Evolutionary conservation across 2,888 invertebrate genomes (phyloP).

Genomic region (Morpho helenor): DNA sequence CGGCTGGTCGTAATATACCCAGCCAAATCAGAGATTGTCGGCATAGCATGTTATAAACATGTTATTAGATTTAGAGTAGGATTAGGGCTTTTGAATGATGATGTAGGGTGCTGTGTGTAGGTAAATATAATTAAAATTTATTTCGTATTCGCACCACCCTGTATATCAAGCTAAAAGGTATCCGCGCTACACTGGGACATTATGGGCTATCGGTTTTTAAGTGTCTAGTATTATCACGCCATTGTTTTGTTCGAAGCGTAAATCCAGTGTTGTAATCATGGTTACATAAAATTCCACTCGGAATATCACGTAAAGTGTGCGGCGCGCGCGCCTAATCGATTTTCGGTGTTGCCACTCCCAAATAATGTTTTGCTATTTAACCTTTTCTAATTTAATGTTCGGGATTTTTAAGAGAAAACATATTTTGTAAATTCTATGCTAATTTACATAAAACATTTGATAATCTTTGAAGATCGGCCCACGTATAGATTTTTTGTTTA

Average conservation of each 20-base stretch:
- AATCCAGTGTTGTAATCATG: conserved; percentile 37
- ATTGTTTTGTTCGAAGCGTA: conserved; percentile 39
- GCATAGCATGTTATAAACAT: too few species aligned
- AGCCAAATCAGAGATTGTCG: too few species aligned
- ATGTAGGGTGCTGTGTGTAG: too few species aligned
- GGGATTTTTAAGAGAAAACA: neutral
- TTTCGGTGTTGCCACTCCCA: conserved; percentile 39
- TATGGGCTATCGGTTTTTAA: conserved; percentile 18
- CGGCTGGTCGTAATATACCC: too few species aligned
- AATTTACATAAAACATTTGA: conserved; percentile 7
- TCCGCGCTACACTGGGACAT: conserved; percentile 2
- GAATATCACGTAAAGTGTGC: conserved; percentile 31
- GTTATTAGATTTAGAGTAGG: too few species aligned
- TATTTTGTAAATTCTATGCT: conserved; percentile 2
- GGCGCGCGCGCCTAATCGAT: conserved; percentile 44
- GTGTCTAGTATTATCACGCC: conserved; percentile 26
- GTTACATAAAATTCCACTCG: conserved; percentile 49
- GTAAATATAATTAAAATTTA: too few species aligned
- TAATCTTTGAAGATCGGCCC: neutral
- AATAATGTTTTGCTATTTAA: conserved; percentile 19
- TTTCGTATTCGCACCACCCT: too few species aligned
- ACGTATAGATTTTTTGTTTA: too few species aligned
- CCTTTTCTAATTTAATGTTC: conserved; percentile 7
- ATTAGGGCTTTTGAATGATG: too few species aligned
- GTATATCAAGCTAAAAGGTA: conserved; percentile 1